phyloP scores from a whole-genome alignment of 2,888 invertebrate genomes.

The Cheiracanthium punctorium region DNA sequence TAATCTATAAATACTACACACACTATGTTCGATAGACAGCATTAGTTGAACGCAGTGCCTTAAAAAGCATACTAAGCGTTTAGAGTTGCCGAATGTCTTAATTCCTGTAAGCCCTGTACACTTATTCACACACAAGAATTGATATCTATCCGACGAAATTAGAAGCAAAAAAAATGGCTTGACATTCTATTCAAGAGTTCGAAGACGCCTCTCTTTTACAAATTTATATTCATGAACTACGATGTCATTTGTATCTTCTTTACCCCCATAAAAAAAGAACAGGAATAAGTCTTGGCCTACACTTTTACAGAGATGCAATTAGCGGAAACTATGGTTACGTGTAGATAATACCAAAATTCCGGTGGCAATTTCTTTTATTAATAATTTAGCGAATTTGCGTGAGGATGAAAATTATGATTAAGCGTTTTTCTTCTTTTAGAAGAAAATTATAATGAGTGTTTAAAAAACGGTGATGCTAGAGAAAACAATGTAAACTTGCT shows the following conservation, averaged over 20 bases:
- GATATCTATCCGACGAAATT: too few species aligned
- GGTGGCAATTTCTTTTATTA: constrained; percentile 20
- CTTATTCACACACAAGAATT: too few species aligned
- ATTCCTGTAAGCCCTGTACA: too few species aligned
- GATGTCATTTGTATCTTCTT: constrained; percentile 16
- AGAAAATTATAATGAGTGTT: too few species aligned
- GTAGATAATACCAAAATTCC: constrained; percentile 1
- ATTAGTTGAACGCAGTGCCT: too few species aligned
- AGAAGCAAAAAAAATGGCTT: too few species aligned
- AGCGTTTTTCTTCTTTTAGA: not conserved
- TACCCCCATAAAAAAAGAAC: not conserved
- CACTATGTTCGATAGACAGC: too few species aligned
- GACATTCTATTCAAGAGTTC: not conserved
- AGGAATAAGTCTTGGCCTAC: not conserved
- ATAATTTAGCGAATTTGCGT: constrained; percentile 12
- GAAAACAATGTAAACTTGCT: too few species aligned
- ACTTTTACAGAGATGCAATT: constrained; percentile 12
- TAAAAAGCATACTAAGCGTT: too few species aligned
- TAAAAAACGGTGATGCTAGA: too few species aligned
- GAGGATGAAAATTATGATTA: not conserved
- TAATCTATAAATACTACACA: too few species aligned
- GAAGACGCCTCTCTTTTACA: not conserved
- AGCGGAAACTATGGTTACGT: constrained; percentile 14
- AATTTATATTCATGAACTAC: constrained; percentile 26
- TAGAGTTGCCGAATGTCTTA: too few species aligned